These are phyloP conservation scores for Solea senegalensis DNA, from an alignment of 2,113 vertebrate species.

Conservation along the genomic window DNA sequence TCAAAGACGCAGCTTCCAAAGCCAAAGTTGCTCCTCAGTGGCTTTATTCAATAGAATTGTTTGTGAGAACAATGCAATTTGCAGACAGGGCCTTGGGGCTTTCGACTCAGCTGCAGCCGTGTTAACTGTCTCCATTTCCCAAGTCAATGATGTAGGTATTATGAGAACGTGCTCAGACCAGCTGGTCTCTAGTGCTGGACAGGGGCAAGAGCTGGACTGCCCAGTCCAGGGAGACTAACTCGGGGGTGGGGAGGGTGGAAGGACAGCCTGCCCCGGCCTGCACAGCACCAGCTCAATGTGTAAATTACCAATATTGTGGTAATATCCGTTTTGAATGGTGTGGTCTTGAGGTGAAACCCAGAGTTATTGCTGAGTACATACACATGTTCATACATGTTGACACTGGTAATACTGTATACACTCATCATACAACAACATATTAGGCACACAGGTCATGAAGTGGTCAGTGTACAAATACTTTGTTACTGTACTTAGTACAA, in stretches of 20 bases:
- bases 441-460: too few species aligned
- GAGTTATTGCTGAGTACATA: neutral
- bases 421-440: too few species aligned
- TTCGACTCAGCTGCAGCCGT: constrained; percentile 63
- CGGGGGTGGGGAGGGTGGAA: neutral
- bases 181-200: constrained; percentile 56
- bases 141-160: constrained; percentile 60
- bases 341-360: constrained; percentile 14
- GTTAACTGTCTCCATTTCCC: constrained; percentile 71
- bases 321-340: constrained; percentile 45
- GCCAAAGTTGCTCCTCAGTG: constrained; percentile 39
- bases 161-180: constrained; percentile 51
- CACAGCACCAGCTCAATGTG: constrained; percentile 35
- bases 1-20: constrained; percentile 16
- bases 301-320: constrained; percentile 39
- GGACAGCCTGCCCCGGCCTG: constrained; percentile 31
- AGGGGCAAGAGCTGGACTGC: constrained; percentile 42
- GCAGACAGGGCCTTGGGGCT: constrained; percentile 60
- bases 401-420: neutral
- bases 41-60: constrained; percentile 59
- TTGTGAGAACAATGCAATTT: constrained; percentile 72
- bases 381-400: constrained; percentile 9
- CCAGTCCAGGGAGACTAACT: constrained; percentile 47
- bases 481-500: too few species aligned
- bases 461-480: too few species aligned